Base-by-base conservation (phyloP, 1,140 invertebrate genomes). In the Danaus plexippus region DNA sequence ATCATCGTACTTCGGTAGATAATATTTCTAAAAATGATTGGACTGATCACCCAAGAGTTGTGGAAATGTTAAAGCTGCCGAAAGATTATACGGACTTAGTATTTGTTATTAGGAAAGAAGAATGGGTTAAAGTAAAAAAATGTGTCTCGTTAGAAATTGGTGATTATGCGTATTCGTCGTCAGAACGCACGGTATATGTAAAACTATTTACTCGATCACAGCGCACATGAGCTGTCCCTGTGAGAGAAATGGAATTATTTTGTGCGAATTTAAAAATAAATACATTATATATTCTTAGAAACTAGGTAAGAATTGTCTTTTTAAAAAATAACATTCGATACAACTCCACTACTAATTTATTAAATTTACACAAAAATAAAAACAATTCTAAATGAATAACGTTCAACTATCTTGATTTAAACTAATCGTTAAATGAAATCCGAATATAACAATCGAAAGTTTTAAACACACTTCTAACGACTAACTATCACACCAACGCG, bases 1-100 rank as follows among this genome's bases (percentile, higher is more conserved):
- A n/a, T n/a, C n/a, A 13, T 41, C 7, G 43, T 44, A 9, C 11
- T 11, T 47, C 41, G 41, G n/a, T 45, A 3, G 47, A 41, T 56
- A 52, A 52, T 43, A 13, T 43, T 5, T 12, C 32, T n/a, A 53
- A 9, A 0, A 44, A 66, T 22, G n/a, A 47, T 56, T 42, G 59
- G 62, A 7, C 62, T 66, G 63, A 67, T 67, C 65, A 71, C 41
- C 68, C 65, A 11, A 67, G 22, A 53, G 59, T 71, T 10, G 53
- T 66, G 4, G 66, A 68, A 46, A 64, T 64, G 15, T 18, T 61
- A 42, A 59, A 47, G 52, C 52, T 52, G 52, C 54, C 66, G 9
- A 61, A 47, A 9, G 22, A 59, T 47, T 53, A 9, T 4, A 42
- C 47, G 1, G 69, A 71, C 51, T 49, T 68, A 13, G 18, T 46